Evolutionary conservation across 92 coral and sea anemone species (phyloP).

Genomic region (Heteractis magnifica): DNA sequence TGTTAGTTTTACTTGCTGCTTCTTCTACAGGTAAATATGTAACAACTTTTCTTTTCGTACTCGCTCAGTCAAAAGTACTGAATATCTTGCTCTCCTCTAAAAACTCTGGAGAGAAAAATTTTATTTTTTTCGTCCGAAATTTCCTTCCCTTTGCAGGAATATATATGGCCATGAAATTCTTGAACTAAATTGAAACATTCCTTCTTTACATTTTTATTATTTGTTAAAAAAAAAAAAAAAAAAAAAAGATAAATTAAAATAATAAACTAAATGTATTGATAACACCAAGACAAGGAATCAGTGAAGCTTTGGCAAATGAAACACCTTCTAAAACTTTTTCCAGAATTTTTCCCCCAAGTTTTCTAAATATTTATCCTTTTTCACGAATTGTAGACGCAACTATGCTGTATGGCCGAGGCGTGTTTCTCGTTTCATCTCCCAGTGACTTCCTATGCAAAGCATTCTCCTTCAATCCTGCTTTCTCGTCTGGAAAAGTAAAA

Average conservation of each 20-base stretch:
- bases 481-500: slow-evolving; percentile 33
- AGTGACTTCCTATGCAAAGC: slow-evolving; percentile 43
- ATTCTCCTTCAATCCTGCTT: slow-evolving; percentile 27
- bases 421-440: slow-evolving; percentile 25
- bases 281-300: too few relatives aligned
- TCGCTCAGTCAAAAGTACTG: background rate
- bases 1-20: background rate
- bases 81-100: background rate
- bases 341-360: background rate
- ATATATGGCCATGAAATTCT: background rate
- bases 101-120: background rate
- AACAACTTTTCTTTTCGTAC: background rate
- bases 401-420: slow-evolving; percentile 30
- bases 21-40: background rate
- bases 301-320: too few relatives aligned
- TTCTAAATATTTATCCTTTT: background rate
- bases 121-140: background rate
- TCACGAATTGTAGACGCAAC: background rate
- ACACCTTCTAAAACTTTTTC: too few relatives aligned
- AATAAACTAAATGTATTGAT: too few relatives aligned
- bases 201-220: too few relatives aligned
- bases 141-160: too few relatives aligned
- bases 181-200: too few relatives aligned
- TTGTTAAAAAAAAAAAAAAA: too few relatives aligned
- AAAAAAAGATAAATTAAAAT: too few relatives aligned